Evolutionary conservation across 2,797 vertebrate species (phyloP), one percentile per base, ranked within the genome.

Genomic region (Pipistrellus pipistrellus): DNA sequence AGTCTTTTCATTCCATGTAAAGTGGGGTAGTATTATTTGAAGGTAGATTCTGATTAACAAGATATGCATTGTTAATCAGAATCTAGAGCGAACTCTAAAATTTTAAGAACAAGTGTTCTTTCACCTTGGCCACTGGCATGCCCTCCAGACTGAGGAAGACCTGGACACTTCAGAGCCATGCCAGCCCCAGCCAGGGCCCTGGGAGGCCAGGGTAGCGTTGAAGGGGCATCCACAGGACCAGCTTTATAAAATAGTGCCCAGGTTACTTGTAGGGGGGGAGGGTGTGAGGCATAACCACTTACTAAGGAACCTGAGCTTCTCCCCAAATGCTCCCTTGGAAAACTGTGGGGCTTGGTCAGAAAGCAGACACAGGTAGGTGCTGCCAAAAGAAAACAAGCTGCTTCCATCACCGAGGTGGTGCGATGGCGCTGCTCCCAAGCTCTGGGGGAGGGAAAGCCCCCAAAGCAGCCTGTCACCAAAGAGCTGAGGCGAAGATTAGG

Each of bases 351-450:
- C 55, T 57, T 23, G 55, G 55, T 57, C 55, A 57, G 55, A 23
- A 18, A 57, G 55, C 55, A 99, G 98, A 99, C 98, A 75, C 41
- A 4, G 84, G 92, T 99, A 85, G 99, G 98, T 97, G 98, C 99
- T 0, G 96, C 97, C 95, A 98, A 99, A 97, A 99, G 99, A 98
- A 98, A 0, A 98, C 99, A 99, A 27, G 98, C 99, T 0, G 98
- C 99, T 11, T 98, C 99, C 0, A 98, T 99, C 97, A 99, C 99
- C 0, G 98, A 99, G 82, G 99, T 98, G 0, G 99, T 99, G 32
- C 98, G 98, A 83, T 98, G 98, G 25, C 98, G 98, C 46, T 99
- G 98, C 97, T 99, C 98, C 97, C 99, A 99, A 97, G 98, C 99
- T 73, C 97, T 98, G 83, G 98, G 98, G 69, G 99, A 99, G 97